Conservation (phyloP, 2,888 invertebrate genomes). For the Cryptops parisi region DNA sequence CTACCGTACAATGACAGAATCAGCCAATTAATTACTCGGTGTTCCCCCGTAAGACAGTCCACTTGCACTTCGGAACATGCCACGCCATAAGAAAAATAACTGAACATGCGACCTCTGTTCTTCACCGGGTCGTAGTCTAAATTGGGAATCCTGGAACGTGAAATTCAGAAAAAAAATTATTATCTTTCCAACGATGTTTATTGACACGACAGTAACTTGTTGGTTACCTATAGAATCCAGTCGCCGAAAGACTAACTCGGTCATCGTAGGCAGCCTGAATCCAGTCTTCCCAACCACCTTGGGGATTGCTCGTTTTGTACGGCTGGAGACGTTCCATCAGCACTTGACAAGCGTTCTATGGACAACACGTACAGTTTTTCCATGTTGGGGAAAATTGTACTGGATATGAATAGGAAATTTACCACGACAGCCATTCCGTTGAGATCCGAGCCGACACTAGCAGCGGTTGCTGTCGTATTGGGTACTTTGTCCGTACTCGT, state of each 20-base stretch:
- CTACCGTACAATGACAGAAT: too few relatives aligned
- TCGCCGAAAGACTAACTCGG: constrained; percentile 61
- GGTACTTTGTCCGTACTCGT: constrained; percentile 82
- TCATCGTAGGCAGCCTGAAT: constrained; percentile 58
- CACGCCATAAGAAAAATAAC: constrained; percentile 74
- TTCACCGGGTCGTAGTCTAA: constrained; percentile 52
- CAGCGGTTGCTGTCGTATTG: constrained; percentile 79
- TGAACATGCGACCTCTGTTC: constrained; percentile 56
- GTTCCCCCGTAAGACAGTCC: constrained; percentile 87
- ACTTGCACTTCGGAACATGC: constrained; percentile 82
- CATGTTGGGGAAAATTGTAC: too few relatives aligned
- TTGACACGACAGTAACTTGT: too few relatives aligned
- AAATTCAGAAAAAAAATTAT: too few relatives aligned
- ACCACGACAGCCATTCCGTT: constrained; percentile 80
- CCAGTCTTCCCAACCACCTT: constrained; percentile 73
- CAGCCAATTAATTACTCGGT: constrained; percentile 49
- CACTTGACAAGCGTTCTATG: too few relatives aligned
- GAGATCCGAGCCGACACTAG: constrained; percentile 72
- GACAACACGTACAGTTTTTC: too few relatives aligned
- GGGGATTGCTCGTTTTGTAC: too few relatives aligned
- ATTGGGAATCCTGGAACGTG: constrained; percentile 55
- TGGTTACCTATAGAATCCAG: constrained; percentile 55
- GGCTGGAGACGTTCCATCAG: too few relatives aligned
- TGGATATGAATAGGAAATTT: too few relatives aligned
- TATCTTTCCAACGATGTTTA: too few relatives aligned